Evolutionary conservation across 2,888 invertebrate genomes (phyloP), one percentile per base, ranked within the genome.

Genomic region (Ophioninae sp.): DNA sequence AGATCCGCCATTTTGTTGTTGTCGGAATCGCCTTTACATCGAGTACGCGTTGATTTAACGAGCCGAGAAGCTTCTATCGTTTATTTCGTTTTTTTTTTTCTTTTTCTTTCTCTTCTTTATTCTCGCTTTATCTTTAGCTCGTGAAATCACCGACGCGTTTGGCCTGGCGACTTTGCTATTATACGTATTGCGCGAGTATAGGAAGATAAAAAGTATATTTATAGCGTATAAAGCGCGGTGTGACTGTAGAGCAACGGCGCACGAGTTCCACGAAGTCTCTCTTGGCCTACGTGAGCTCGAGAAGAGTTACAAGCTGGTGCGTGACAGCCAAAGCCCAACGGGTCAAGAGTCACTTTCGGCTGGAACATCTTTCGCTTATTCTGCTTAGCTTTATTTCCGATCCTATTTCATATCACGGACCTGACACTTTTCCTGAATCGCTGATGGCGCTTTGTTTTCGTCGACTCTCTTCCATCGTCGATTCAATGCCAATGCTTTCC

Each of bases 311-410:
- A 74, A 82, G 82, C 74, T 73, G 62, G 37, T 76, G 50, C 73
- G 70, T 10, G 67, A 67, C 69, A 62, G 44, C 62, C 50, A 79
- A 73, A 68, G 30, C 39, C 50, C 39, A 72, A 57, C 76, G 74
- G 82, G 84, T 84, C 84, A 84, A 84, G 82, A 79, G 82, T 84
- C 79, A 79, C 61, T 39, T 67, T 79, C 73, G 84, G 82, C 77
- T 69, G 79, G 76, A 82, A 70, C 78, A 61, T 84, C 75, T 72
- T 73, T 78, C 67, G 78, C 64, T 76, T 30, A 30, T 30, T 78
- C 57, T 78, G 75, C 78, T 83, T 62, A 69, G 64, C 44, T 83
- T 79, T 72, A 83, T 83, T 83, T 78, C 81, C 81, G 78, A 81
- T 62, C 73, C 44, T 69, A 62, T 8, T 13, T 44, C 39, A 17